Evolutionary conservation across 2,888 invertebrate species (phyloP).

Genomic region (Drosophila formosana): DNA sequence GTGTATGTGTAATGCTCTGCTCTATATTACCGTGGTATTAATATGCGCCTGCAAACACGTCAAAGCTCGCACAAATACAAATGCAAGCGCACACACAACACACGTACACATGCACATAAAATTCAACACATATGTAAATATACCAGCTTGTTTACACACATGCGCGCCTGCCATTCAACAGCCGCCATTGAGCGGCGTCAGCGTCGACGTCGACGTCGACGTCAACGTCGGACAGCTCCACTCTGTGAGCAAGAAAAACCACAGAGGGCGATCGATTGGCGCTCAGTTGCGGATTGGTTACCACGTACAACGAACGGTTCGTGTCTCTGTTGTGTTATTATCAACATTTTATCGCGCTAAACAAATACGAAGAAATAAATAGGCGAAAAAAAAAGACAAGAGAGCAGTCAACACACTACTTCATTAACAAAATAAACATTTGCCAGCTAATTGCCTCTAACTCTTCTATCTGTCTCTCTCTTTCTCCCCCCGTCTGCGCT

Average conservation of each 20-base stretch:
- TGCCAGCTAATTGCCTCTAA: conserved; percentile 33
- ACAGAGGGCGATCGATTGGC: conserved; percentile 51
- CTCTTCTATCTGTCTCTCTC: conserved; percentile 1
- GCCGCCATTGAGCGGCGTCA: conserved; percentile 25
- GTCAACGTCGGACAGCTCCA: conserved; percentile 22
- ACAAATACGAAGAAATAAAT: conserved; percentile 27
- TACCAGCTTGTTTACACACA: conserved; percentile 49
- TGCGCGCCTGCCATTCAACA: conserved; percentile 62
- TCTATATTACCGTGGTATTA: conserved; percentile 7
- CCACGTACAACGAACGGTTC: conserved; percentile 77
- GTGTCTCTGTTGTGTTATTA: conserved; percentile 27
- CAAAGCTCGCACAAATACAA: conserved; percentile 24
- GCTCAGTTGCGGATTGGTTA: conserved; percentile 73
- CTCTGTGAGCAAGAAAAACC: conserved; percentile 68
- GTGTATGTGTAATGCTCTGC: background rate
- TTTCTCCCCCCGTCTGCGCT: background rate
- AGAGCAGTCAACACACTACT: conserved; percentile 17
- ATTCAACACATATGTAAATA: conserved; percentile 16
- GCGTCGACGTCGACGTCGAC: conserved; percentile 10
- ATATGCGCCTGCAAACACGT: conserved; percentile 48
- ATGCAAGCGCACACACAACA: conserved; percentile 2
- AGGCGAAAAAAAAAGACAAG: conserved; percentile 7
- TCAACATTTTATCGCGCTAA: conserved; percentile 48
- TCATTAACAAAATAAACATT: conserved; percentile 40
- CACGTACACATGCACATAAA: conserved; percentile 19